Base-by-base conservation (phyloP, 2,113 vertebrate genomes). In the Numida meleagris region DNA sequence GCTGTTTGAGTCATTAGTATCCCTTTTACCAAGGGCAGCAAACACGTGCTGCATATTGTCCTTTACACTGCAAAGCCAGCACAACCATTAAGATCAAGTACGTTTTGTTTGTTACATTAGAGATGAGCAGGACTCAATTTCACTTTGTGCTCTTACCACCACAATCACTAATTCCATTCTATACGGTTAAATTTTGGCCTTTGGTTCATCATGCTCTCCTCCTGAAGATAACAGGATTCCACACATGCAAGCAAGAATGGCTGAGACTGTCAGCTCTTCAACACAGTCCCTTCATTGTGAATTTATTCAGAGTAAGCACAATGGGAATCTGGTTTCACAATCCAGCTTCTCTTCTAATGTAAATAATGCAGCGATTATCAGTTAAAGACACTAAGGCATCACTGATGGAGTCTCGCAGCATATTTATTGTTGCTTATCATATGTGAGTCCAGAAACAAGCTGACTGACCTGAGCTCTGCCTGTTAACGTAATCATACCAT, bases 251-350 rank as follows among this genome's bases (percentile, higher is more conserved):
- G 55, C 36, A 74, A 78, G 65, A 86, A 53, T 70, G 78, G 55
- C 53, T 21, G 27, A 43, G 43, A n/a, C 66, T 79, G 43, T 79
- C 89, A 90, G 76, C 51, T 31, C 72, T 75, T 72, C 51, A 70
- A 61, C 51, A 71, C 6, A 4, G 68, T 57, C 34, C 78, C 67
- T 94, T 80, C 76, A 71, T 74, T 71, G 55, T 34, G 0, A 82
- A 53, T 93, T 89, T 96, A 77, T 74, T 81, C 79, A 88, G 58
- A 93, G 42, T 4, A 66, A 87, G 89, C 68, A 86, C 87, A 77
- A 81, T 23, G 20, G 51, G 89, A 89, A 48, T 66, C 88, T 18
- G 31, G 48, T 92, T 95, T 93, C 85, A 86, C 90, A 91, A 87
- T 71, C 59, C 72, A 82, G 67, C 42, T 77, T 85, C 50, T 89